phyloP scores from a whole-genome alignment of 2,888 invertebrate genomes.

The Netelia virgata region DNA sequence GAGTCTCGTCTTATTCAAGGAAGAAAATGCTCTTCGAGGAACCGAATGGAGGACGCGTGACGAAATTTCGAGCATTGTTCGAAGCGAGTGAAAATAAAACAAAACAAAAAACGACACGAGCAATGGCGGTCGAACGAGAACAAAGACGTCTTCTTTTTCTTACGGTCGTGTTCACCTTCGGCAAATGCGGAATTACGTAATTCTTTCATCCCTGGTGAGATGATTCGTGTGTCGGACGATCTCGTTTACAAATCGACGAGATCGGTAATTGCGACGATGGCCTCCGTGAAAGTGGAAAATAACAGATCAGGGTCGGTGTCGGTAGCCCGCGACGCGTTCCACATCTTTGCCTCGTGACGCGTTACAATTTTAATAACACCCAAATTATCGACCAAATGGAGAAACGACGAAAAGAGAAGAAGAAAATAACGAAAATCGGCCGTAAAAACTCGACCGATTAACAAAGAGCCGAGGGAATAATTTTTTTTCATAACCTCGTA shows the following conservation, averaged over 20 bases:
- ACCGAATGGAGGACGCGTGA: constrained; percentile 15
- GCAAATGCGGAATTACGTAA: constrained; percentile 50
- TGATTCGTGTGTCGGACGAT: constrained; percentile 33
- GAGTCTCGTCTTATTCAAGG: background rate
- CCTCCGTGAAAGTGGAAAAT: constrained; percentile 68
- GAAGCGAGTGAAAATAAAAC: background rate
- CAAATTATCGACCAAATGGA: background rate
- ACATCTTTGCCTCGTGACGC: constrained; percentile 50
- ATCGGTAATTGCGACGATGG: constrained; percentile 63
- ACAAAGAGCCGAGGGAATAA: too few species aligned
- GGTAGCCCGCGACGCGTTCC: constrained; percentile 42
- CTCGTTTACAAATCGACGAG: constrained; percentile 58
- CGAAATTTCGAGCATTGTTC: constrained; percentile 14
- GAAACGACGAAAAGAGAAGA: too few species aligned
- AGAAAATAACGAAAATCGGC: too few species aligned
- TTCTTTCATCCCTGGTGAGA: constrained; percentile 36
- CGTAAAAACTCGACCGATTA: too few species aligned
- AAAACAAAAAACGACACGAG: background rate
- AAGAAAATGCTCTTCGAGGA: background rate
- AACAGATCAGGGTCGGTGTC: constrained; percentile 52
- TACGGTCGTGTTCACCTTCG: background rate
- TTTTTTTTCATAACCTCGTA: too few species aligned
- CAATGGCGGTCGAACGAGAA: constrained; percentile 45
- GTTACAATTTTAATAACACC: constrained; percentile 47
- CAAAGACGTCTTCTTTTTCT: constrained; percentile 39